Percentiles rank a stretch among this genome's conserved stretches.
phyloP scores from a whole-genome alignment of 2,797 vertebrate species.

The Protosalanx chinensis region DNA sequence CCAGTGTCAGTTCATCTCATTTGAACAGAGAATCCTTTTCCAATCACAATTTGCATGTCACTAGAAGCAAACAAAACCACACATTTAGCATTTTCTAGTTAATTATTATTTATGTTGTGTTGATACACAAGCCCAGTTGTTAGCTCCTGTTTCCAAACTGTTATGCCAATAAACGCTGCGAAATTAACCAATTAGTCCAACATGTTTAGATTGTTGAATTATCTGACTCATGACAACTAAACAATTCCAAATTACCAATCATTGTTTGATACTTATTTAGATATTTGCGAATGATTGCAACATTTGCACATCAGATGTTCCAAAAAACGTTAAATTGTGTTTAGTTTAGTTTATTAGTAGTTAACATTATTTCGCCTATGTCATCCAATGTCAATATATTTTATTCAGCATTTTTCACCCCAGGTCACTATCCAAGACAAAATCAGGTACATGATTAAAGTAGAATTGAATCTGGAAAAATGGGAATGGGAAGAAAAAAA shows the following conservation, averaged over 20 bases:
- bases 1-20: too few species aligned
- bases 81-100: not conserved
- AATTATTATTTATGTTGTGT: not conserved
- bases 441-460: too few species aligned
- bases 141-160: not conserved
- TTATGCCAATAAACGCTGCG: not conserved
- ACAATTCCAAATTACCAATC: conserved; percentile 17
- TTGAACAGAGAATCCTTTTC: not conserved
- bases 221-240: conserved; percentile 35
- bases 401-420: not conserved
- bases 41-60: not conserved
- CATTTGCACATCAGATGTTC: not conserved
- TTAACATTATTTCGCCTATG: not conserved
- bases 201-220: conserved; percentile 32
- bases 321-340: not conserved
- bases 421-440: not conserved
- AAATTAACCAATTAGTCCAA: conserved; percentile 29
- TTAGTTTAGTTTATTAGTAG: too few species aligned
- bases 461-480: too few species aligned
- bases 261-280: conserved; percentile 19
- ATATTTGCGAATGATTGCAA: conserved; percentile 24
- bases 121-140: not conserved
- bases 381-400: not conserved
- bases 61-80: not conserved
- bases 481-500: too few species aligned